A percentile compares a stretch with the other conserved stretches of the same genome.
phyloP scores from a whole-genome alignment of 1,140 invertebrate species.

The Radopholus similis region DNA sequence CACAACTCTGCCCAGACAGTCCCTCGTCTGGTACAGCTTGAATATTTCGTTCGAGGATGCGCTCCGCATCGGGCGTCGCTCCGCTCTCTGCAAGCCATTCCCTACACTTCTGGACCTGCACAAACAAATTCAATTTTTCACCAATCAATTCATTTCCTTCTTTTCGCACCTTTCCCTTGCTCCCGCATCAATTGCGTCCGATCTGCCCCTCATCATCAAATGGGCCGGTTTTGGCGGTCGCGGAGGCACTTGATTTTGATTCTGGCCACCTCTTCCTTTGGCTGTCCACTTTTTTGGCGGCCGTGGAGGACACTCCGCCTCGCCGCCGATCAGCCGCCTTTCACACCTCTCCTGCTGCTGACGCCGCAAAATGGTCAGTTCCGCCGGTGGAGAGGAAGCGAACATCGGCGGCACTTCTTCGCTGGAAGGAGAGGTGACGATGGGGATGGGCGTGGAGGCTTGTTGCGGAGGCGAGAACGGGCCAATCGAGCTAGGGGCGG shows the following conservation, averaged over 20 bases:
- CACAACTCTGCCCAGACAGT: constrained; percentile 30
- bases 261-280: background rate
- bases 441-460: background rate
- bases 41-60: constrained; percentile 23
- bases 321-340: no score
- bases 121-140: background rate
- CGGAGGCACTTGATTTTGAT: background rate
- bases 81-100: background rate
- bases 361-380: background rate
- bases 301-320: background rate
- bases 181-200: no score
- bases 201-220: no score
- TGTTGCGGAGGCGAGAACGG: background rate
- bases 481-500: background rate
- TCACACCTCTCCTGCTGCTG: no score
- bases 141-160: background rate
- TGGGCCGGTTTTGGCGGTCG: background rate
- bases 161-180: background rate
- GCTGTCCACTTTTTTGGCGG: background rate
- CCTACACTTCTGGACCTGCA: background rate
- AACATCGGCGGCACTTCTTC: background rate
- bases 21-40: constrained; percentile 32
- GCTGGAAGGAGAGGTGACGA: background rate
- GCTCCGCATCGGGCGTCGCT: background rate
- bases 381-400: background rate